phyloP scores from a whole-genome alignment of 2,113 vertebrate genomes.

The Rhombomys opimus region DNA sequence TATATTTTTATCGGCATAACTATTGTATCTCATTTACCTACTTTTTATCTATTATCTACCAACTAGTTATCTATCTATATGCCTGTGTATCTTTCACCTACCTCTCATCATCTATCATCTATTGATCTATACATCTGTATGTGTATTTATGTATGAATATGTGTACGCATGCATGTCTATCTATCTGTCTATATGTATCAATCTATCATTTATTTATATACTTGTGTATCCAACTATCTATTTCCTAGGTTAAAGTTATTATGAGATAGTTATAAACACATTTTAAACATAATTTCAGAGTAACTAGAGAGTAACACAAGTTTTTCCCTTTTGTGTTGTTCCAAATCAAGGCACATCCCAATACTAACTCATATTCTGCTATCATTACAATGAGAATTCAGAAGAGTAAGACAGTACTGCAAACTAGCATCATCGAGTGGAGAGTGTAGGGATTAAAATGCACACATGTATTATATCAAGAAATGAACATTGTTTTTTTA shows the following conservation, averaged over 20 bases:
- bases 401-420: neutral
- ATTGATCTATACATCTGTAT: neutral
- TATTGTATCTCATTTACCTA: neutral
- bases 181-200: neutral
- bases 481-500: neutral
- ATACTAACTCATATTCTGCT: neutral
- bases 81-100: neutral
- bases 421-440: neutral
- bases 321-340: neutral
- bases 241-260: neutral
- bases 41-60: neutral
- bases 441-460: neutral
- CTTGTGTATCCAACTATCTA: neutral
- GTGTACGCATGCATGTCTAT: neutral
- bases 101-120: neutral
- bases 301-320: neutral
- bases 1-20: neutral
- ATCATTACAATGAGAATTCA: neutral
- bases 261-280: neutral
- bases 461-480: neutral
- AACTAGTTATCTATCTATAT: neutral
- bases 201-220: neutral
- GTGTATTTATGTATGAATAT: neutral
- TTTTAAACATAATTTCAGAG: neutral
- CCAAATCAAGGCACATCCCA: neutral